phyloP scores from a whole-genome alignment of 2,113 vertebrate genomes.

The Nyctibius bracteatus region DNA sequence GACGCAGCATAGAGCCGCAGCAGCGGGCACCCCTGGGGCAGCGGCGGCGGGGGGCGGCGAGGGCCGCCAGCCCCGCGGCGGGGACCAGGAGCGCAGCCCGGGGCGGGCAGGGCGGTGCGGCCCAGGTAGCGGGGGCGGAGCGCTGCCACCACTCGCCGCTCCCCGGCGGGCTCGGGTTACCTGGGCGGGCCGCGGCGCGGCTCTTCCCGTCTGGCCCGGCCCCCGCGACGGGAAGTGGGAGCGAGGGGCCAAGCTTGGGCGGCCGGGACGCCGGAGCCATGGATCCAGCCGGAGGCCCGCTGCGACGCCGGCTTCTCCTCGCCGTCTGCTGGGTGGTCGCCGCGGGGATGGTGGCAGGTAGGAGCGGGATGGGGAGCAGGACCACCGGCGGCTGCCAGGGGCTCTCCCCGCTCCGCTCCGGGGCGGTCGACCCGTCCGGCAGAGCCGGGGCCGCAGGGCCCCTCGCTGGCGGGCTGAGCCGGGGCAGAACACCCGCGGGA shows the following conservation, averaged over 20 bases:
- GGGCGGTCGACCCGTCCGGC: background rate
- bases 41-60: no score
- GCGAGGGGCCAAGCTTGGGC: background rate
- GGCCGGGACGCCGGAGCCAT: background rate
- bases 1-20: background rate
- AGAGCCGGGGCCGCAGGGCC: background rate
- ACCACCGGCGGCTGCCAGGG: background rate
- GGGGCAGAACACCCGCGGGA: no score
- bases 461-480: background rate
- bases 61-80: no score
- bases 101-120: no score
- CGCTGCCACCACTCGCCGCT: background rate
- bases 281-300: background rate
- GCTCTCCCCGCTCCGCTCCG: background rate
- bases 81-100: no score
- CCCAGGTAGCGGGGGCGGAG: background rate
- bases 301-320: background rate
- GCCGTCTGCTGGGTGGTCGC: background rate
- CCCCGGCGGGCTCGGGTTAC: background rate
- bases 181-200: slow-evolving; percentile 11
- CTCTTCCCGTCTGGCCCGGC: slow-evolving; percentile 30
- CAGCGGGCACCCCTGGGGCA: no score
- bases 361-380: background rate
- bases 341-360: background rate
- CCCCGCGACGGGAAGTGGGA: slow-evolving; percentile 1